These are phyloP conservation scores for Callospermophilus lateralis DNA, from an alignment of 2,113 vertebrate species.

Conservation along the genomic window DNA sequence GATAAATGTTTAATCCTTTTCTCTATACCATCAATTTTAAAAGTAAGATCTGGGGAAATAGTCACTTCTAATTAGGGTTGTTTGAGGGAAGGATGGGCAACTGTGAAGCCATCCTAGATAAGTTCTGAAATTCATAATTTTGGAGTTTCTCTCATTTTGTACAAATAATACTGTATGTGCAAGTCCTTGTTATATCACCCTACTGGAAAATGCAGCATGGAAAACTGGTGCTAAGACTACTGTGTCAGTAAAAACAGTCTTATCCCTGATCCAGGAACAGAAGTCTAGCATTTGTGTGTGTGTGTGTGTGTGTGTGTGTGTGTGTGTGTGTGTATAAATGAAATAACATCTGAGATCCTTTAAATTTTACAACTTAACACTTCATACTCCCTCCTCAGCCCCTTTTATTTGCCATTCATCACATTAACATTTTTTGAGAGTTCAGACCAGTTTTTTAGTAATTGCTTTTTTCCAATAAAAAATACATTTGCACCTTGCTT, in stretches of 20 bases:
- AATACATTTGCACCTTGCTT: not conserved
- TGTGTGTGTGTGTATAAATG: too few species aligned
- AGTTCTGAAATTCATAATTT: not conserved
- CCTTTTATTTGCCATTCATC: too few species aligned
- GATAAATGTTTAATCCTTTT: not conserved
- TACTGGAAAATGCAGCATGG: not conserved
- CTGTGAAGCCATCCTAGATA: not conserved
- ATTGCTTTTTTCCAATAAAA: not conserved
- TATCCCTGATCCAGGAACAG: conserved; percentile 5
- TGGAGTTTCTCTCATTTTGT: conserved; percentile 1
- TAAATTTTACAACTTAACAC: too few species aligned
- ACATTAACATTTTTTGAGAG: too few species aligned
- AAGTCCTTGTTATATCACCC: not conserved
- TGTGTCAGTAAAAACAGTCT: not conserved
- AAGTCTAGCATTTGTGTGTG: not conserved
- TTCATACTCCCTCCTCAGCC: too few species aligned
- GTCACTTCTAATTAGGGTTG: not conserved
- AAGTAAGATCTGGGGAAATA: not conserved
- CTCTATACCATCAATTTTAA: not conserved
- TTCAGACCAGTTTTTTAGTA: too few species aligned
- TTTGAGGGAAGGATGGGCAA: not conserved
- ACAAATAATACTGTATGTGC: not conserved
- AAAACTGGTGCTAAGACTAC: not conserved
- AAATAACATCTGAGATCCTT: too few species aligned
- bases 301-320: too few species aligned